Evolutionary conservation across 2,888 invertebrate genomes (phyloP).

Genomic region (Clunio marinus): DNA sequence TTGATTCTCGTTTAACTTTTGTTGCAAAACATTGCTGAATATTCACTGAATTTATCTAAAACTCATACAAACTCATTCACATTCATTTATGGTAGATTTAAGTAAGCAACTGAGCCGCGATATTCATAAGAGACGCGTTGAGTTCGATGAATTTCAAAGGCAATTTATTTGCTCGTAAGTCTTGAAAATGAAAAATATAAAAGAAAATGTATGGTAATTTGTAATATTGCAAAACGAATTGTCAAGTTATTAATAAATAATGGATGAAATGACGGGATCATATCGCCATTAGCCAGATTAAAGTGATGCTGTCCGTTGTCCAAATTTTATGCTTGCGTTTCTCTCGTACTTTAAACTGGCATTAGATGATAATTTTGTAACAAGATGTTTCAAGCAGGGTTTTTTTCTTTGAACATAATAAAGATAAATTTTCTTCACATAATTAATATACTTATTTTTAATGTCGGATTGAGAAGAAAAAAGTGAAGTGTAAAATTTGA

Average conservation of each 20-base stretch:
- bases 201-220: conserved; percentile 21
- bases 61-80: too few species aligned
- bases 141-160: not conserved
- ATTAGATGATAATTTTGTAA: conserved; percentile 1
- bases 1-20: conserved; percentile 15
- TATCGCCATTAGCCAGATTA: not conserved
- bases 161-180: not conserved
- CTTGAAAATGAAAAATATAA: not conserved
- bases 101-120: too few species aligned
- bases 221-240: not conserved
- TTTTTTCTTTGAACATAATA: too few species aligned
- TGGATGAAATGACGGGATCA: conserved; percentile 2
- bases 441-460: too few species aligned
- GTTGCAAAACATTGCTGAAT: too few species aligned
- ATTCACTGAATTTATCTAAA: too few species aligned
- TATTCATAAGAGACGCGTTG: too few species aligned
- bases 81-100: too few species aligned
- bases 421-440: too few species aligned
- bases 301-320: not conserved
- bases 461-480: too few species aligned
- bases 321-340: not conserved
- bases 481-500: too few species aligned
- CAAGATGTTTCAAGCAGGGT: not conserved
- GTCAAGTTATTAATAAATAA: conserved; percentile 7
- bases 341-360: not conserved